Base-by-base conservation (phyloP, 2,888 invertebrate species). In the Ormyrus nitidulus region DNA sequence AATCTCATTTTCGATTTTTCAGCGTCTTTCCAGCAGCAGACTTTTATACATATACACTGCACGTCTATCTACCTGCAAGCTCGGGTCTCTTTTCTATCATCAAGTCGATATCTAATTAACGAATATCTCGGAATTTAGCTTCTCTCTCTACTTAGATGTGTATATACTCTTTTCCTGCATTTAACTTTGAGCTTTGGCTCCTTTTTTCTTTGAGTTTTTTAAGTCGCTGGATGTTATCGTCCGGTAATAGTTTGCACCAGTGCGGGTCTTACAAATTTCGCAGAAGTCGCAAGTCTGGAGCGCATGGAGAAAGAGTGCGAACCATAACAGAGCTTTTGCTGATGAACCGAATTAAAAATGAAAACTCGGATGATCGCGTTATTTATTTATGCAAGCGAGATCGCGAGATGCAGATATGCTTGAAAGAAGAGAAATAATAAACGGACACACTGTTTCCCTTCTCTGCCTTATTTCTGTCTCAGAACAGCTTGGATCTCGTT, bases 1-100 rank as follows among this genome's bases (percentile, higher is more conserved):
- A 84, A 83, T 80, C 79, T 82, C 73, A 82, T 83, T 84, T 84
- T 79, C 82, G 70, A 80, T 83, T 84, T 79, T 83, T 81, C 69
- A 80, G 78, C 51, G 59, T 69, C 65, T 75, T 71, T 56, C 62
- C 62, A 61, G 59, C 48, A 59, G 53, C 44, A 44, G n/a, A 64
- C 44, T 48, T 77, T 53, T 53, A 46, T 68, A 19, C 46, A 53
- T 53, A 49, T 51, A 49, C 34, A 34, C 34, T 34, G 34, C 34
- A 34, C 34, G 0, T 34, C 34, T 72, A 68, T 49, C 13, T 58
- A n/a, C 34, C 34, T 78, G n/a, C 71, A 65, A 70, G 59, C 48
- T 64, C 56, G 62, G n/a, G 46, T 51, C 79, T 72, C 66, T 56
- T 59, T 72, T 13, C 34, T 19, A 56, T 62, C 54, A 59, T 59